Base-by-base conservation (phyloP, 2,113 vertebrate genomes). In the Triplophysa rosa region DNA sequence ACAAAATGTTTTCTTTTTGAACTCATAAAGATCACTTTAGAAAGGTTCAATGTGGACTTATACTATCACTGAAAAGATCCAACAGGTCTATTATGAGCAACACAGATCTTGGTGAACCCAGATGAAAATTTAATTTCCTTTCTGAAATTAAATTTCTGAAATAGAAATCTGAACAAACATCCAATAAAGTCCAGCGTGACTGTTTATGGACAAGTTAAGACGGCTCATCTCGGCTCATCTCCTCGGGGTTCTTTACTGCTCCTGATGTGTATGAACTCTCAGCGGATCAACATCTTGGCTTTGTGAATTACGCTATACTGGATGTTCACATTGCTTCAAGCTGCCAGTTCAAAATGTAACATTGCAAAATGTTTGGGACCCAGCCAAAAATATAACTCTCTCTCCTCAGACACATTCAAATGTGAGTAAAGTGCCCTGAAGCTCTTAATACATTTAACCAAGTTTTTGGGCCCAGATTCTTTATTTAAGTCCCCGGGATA, bases 41-140 rank as follows among this genome's bases (percentile, higher is more conserved):
- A 45, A 45, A 45, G 11, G 9, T 11, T 45, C 11, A 9, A 45
- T 12, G 42, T 45, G 42, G 2, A 58, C 21, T 37, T 45, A 5
- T 23, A 29, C n/a, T 16, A 45, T 24, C 26, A 42, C 67, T 45
- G 47, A n/a, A 37, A 26, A 40, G 16, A 11, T 65, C 49, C 52
- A 64, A 52, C 74, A 81, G 77, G 68, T 68, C 72, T 70, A 79
- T 86, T 88, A 86, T 83, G 66, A 74, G 80, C 49, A 79, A 16
- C 76, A 40, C 66, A 62, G 82, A 84, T 77, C 78, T 66, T 54
- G 54, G 80, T 80, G 17, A 65, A 63, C 63, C 80, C 84, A 87
- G 83, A 73, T n/a, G 83, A 88, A 86, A 78, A 81, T 90, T 82
- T 89, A 5, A 90, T 92, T 91, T 92, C 87, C 86, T 92, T 82